Evolutionary conservation across 2,113 vertebrate species (phyloP), one percentile per base, ranked within the genome.

Genomic region (Tupaia chinensis): DNA sequence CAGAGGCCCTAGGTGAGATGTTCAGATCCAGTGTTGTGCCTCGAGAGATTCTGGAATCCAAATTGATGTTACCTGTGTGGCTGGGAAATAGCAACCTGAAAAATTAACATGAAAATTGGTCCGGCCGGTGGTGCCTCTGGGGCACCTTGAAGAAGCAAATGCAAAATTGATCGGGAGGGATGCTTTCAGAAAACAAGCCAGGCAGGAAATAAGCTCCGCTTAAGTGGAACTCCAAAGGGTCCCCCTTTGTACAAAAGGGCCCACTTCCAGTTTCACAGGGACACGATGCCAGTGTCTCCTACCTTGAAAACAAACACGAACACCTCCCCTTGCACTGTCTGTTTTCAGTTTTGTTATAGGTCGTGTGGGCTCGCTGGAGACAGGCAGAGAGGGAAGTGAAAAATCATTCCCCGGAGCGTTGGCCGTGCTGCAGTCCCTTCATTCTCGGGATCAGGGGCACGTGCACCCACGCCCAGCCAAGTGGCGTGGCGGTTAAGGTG

Each of bases 31-130:
- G 70, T 70, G 23, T 19, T 92, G 66, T 89, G 22, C 22, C n/a
- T 34, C n/a, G 19, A 74, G 73, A 79, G 17, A 85, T 73, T 88
- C 44, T 73, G 27, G 72, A 92, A 9, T 74, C n/a, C 60, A 61
- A 68, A 89, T 63, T 79, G 54, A 84, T 54, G 87, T 84, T 88
- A 88, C 27, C 25, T 68, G 60, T 12, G 74, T 74, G 54, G 6
- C 68, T 60, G 63, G 44, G 72, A 92, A 83, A 60, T 12, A 7
- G 78, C 58, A 54, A 60, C 7, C 16, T 74, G 44, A 53, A 96
- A 91, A 82, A 65, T 56, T 82, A 77, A 74, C 3, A 19, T 81
- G 69, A 61, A 74, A 80, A 94, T 94, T 84, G 63, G 27, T 61
- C 60, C 27, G 27, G 27, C 27, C 92, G 58, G n/a, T 78, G 65